These are phyloP conservation scores for Ceriagrion tenellum DNA, from an alignment of 2,888 invertebrate species.

Conservation along the genomic window DNA sequence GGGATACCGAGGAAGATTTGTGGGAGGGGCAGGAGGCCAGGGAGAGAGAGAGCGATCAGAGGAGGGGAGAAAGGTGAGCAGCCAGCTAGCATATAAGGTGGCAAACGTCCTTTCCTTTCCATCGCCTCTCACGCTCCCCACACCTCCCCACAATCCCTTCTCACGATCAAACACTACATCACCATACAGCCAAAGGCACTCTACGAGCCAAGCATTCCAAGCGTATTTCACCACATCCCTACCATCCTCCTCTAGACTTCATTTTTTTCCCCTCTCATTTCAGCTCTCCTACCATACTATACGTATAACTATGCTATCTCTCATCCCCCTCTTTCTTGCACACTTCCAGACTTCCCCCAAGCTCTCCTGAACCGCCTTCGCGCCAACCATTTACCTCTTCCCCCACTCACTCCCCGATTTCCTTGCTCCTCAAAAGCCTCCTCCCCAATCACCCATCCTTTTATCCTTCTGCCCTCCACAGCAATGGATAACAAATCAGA, in stretches of 20 bases:
- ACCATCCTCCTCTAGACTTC: background rate
- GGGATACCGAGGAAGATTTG: background rate
- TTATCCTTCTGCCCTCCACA: background rate
- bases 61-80: conserved; percentile 46
- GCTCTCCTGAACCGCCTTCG: background rate
- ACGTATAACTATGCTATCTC: background rate
- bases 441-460: background rate
- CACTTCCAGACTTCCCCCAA: background rate
- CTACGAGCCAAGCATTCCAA: conserved; percentile 56
- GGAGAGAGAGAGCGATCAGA: background rate
- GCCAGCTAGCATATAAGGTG: conserved; percentile 61
- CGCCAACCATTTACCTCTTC: background rate
- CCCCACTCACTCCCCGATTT: background rate
- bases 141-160: conserved; percentile 30
- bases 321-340: background rate
- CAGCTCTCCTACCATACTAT: background rate
- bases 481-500: conserved; percentile 24
- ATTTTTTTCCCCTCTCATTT: background rate
- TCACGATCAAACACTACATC: conserved; percentile 67
- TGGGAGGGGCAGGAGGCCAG: background rate
- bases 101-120: conserved; percentile 57
- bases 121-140: conserved; percentile 29
- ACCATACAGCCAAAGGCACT: conserved; percentile 67
- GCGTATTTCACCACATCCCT: conserved; percentile 52
- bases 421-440: background rate